phyloP scores from a whole-genome alignment of 2,888 invertebrate species.

The Hydrotaea cyrtoneurina region DNA sequence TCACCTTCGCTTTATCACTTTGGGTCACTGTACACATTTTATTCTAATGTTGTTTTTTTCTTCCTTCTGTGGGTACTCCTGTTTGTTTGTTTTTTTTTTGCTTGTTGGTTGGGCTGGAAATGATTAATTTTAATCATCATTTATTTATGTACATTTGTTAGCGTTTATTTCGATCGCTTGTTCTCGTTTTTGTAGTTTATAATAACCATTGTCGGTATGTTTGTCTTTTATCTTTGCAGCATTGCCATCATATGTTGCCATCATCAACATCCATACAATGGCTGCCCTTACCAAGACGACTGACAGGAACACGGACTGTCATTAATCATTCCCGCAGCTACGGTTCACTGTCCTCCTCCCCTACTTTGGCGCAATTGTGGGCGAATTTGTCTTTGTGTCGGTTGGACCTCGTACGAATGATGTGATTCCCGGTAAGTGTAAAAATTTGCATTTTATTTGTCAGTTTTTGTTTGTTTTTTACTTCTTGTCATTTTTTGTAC shows the following conservation, averaged over 20 bases:
- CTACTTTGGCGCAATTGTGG: not conserved
- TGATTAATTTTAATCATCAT: slow-evolving; percentile 61
- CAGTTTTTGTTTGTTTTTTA: slow-evolving; percentile 37
- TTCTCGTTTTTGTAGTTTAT: not conserved
- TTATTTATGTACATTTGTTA: slow-evolving; percentile 36
- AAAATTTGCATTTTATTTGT: slow-evolving; percentile 65
- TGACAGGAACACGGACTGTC: slow-evolving; percentile 29
- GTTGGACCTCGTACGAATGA: not conserved
- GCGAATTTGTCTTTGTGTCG: slow-evolving; percentile 3
- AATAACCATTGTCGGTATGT: slow-evolving; percentile 28
- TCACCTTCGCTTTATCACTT: not conserved
- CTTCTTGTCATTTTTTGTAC: not conserved
- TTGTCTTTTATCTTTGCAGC: slow-evolving; percentile 45
- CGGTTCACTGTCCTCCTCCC: slow-evolving; percentile 31
- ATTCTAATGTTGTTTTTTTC: not conserved
- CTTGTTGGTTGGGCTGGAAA: slow-evolving; percentile 28
- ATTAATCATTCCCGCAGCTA: slow-evolving; percentile 61
- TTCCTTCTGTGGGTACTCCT: slow-evolving; percentile 18
- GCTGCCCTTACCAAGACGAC: not conserved
- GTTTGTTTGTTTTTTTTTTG: slow-evolving; percentile 12
- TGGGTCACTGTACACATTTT: not conserved
- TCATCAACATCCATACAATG: not conserved
- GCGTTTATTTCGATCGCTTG: slow-evolving; percentile 8
- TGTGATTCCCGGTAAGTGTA: slow-evolving; percentile 42
- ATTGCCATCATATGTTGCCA: not conserved